These are phyloP conservation scores for Falco peregrinus DNA, from an alignment of 2,797 vertebrate genomes.

Conservation along the genomic window DNA sequence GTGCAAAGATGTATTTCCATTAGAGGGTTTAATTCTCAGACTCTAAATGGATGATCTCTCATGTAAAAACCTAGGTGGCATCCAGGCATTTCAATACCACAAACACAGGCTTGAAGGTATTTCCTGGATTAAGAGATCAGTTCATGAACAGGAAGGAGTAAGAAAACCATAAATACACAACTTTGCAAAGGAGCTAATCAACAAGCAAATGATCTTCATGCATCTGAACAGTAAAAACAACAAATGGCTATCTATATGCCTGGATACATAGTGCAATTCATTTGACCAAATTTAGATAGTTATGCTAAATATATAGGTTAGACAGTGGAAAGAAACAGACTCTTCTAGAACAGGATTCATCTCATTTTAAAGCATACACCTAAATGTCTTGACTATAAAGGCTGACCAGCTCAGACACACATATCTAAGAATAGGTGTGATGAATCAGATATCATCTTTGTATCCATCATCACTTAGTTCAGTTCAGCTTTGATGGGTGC, in stretches of 20 bases:
- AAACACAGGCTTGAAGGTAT: not conserved
- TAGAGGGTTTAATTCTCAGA: not conserved
- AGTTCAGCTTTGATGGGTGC: not conserved
- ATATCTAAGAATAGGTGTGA: not conserved
- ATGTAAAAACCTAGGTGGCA: not conserved
- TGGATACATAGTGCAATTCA: not conserved
- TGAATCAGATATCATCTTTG: slow-evolving; percentile 6
- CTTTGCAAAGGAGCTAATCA: not conserved
- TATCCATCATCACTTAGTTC: not conserved
- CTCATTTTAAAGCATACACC: not conserved
- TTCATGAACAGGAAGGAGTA: not conserved
- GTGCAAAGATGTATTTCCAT: not conserved
- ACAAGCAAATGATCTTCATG: not conserved
- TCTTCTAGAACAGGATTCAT: not conserved
- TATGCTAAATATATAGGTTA: not conserved
- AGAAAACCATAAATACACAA: not conserved
- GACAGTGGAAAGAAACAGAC: not conserved
- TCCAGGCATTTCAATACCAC: not conserved
- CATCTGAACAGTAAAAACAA: not conserved
- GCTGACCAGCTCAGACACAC: not conserved
- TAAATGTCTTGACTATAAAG: not conserved
- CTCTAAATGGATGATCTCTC: not conserved
- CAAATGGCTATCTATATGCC: not conserved
- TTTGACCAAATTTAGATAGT: not conserved
- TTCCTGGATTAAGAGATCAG: not conserved